Base-by-base conservation (phyloP, 2,888 invertebrate species). In the Drosophila vallismaia region DNA sequence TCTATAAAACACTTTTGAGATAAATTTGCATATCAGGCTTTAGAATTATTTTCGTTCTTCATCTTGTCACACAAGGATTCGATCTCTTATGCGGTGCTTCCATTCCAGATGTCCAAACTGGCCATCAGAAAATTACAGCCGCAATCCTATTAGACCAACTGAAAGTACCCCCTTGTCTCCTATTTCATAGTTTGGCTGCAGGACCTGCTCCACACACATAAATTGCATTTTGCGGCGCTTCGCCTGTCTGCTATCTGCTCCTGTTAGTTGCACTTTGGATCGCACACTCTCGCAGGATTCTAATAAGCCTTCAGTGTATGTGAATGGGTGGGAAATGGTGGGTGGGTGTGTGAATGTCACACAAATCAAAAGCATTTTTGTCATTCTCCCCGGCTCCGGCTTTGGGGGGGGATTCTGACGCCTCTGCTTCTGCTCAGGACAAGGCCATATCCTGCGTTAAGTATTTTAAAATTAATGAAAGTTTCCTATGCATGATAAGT, bases 131-230 rank as follows among this genome's bases (percentile, higher is more conserved):
- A 70, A 66, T 63, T 51, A 60, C 64, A 57, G 51, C 77, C 74
- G 24, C 77, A 79, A 77, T 77, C 76, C 77, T 70, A 74, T 77
- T 79, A 76, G 56, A 53, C 31, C 44, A 24, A 28, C 29, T 29
- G 36, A 31, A 19, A n/a, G 4, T n/a, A 0, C 5, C 36, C 4
- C 28, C 45, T 8, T 8, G 10, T n/a, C 3, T 10, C 10, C 19
- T 6, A 10, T 33, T 26, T 14, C 28, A 38, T 12, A 42, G 19
- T 38, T 28, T 19, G 10, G 36, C 2, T 42, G 19, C 40, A 42
- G 40, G 40, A 42, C 19, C 28, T 29, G 10, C 33, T 50, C 14
- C 48, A 53, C 56, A 60, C 52, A 42, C 76, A 63, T 70, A 79
- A 76, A 76, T 79, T 76, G 66, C 74, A 59, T 53, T 59, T 51